phyloP scores from a whole-genome alignment of 2,888 invertebrate species.

The Lepidonotus clava region DNA sequence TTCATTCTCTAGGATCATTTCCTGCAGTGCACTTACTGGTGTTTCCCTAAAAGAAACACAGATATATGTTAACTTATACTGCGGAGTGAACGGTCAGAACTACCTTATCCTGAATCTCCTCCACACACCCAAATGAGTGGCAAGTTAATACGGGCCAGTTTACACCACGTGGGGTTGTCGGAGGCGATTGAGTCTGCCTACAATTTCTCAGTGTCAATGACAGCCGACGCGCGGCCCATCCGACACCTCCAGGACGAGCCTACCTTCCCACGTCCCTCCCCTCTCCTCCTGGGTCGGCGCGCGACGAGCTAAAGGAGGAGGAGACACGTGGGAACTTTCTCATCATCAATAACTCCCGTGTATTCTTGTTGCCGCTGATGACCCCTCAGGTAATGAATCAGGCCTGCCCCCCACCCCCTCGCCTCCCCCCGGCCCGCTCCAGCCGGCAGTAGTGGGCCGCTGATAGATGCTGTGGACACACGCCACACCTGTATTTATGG shows the following conservation, averaged over 20 bases:
- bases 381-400: neutral
- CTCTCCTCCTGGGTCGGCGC: neutral
- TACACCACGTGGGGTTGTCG: no score
- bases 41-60: no score
- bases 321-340: conserved; percentile 30
- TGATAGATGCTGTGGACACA: conserved; percentile 31
- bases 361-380: conserved; percentile 23
- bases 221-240: neutral
- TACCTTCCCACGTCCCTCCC: neutral
- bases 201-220: neutral
- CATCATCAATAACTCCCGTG: conserved; percentile 35
- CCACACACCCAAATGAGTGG: no score
- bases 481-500: conserved; percentile 28
- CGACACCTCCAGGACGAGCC: neutral
- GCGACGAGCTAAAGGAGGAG: neutral
- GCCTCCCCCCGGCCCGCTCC: neutral
- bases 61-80: no score
- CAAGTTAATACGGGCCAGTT: no score
- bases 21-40: no score
- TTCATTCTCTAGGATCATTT: no score
- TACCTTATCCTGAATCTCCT: no score
- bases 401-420: neutral
- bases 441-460: neutral
- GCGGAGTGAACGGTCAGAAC: no score
- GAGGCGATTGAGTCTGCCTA: no score